Evolutionary conservation across 1,140 invertebrate genomes (phyloP).

Genomic region (Megalonaias nervosa): DNA sequence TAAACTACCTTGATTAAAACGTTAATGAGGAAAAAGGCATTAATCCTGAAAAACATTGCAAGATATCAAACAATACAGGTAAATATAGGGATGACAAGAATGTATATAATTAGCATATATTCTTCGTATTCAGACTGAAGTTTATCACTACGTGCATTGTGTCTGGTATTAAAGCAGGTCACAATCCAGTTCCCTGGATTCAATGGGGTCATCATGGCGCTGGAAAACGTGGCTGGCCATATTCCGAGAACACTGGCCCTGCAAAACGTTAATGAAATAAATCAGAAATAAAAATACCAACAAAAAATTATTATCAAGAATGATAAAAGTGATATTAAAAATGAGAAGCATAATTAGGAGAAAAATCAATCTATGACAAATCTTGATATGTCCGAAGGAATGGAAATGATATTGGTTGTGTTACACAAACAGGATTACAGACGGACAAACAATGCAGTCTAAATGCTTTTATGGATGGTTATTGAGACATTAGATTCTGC

Average conservation of each 20-base stretch:
- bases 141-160: constrained; percentile 17
- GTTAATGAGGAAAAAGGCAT: no score
- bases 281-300: not conserved
- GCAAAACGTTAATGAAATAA: not conserved
- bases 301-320: not conserved
- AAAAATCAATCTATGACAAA: not conserved
- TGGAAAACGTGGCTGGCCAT: constrained; percentile 31
- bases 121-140: not conserved
- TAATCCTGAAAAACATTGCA: no score
- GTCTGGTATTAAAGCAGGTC: constrained; percentile 29
- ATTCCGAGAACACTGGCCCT: constrained; percentile 22
- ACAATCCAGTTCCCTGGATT: constrained; percentile 29
- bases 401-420: not conserved
- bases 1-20: no score
- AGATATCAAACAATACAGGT: no score
- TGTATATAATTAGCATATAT: not conserved
- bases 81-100: no score
- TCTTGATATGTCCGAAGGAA: not conserved
- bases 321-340: no score
- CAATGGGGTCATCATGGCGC: constrained; percentile 18
- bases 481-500: no score
- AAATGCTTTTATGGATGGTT: not conserved
- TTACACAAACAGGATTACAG: no score
- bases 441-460: not conserved
- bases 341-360: not conserved